Base-by-base conservation (phyloP, 2,888 invertebrate genomes). In the Hypolimnas misippus region DNA sequence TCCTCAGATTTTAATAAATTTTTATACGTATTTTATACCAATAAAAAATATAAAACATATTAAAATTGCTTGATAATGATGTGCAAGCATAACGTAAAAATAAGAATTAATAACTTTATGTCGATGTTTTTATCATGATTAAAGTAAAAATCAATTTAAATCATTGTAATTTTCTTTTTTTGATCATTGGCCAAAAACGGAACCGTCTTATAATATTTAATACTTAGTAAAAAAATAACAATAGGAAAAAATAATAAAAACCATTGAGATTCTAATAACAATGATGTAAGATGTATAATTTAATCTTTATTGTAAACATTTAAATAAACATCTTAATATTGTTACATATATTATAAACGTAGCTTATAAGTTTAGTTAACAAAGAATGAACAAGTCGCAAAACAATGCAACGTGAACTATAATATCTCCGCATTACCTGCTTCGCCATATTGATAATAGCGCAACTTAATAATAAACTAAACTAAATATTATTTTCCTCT, bases 381-480 rank as follows among this genome's bases (percentile, higher is more conserved):
- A 17, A 46, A 21, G 10, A 46, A 21, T 40, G 21, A 19, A 46
- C 5, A 12, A 40, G 3, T 21, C 21, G 19, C 4, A 19, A 19
- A 21, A 44, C 19, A 12, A 44, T 21, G 21, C n/a, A 1, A 4
- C 10, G 44, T 5, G 10, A 44, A 44, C 19, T 21, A 46, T 46
- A 19, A 21, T n/a, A 31, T 14, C 6, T 53, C 12, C 21, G 25
- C 19, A 29, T 40, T 46, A 12, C 42, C 14, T 50, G 33, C 14
- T 5, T 44, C 19, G 19, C 44, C 21, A 21, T 46, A 35, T 42
- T 49, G 33, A 44, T 33, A 50, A 51, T 55, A 54, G 38, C 42
- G 16, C 52, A 21, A 63, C 51, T 52, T 55, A 51, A 59, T 56
- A 52, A 52, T 59, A 44, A 53, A 59, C 53, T 33, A 44, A 63